Conservation (phyloP, 2,113 vertebrate species). For the Cygnus buccinator region DNA sequence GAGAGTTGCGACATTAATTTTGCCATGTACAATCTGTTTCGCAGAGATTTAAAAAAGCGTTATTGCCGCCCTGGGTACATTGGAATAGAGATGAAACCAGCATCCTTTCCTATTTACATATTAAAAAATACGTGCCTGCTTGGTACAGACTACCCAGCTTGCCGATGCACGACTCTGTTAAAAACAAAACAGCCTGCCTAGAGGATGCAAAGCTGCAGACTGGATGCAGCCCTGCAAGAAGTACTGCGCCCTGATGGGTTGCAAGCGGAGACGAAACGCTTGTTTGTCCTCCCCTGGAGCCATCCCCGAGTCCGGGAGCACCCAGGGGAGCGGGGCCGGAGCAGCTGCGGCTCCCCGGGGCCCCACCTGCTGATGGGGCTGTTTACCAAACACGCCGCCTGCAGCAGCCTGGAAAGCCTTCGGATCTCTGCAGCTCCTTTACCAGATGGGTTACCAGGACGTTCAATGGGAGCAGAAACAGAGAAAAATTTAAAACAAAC, state of each 20-base stretch:
- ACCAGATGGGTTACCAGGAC: not conserved
- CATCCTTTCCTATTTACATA: constrained; percentile 73
- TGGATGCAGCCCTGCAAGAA: constrained; percentile 50
- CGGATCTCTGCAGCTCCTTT: not conserved
- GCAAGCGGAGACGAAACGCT: constrained; percentile 51
- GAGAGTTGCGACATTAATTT: constrained; percentile 77
- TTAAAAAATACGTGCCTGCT: constrained; percentile 69
- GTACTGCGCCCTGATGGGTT: constrained; percentile 60
- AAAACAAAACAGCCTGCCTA: constrained; percentile 49
- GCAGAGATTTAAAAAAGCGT: constrained; percentile 72
- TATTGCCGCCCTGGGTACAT: constrained; percentile 76
- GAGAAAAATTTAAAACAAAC: not conserved
- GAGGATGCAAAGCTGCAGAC: constrained; percentile 22
- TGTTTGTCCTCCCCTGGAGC: constrained; percentile 70
- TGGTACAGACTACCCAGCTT: constrained; percentile 45
- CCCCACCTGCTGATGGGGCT: constrained; percentile 67
- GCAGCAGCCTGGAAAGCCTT: not conserved
- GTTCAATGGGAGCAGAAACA: not conserved
- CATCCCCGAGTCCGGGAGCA: constrained; percentile 47
- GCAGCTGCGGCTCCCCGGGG: constrained; percentile 74
- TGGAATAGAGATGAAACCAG: constrained; percentile 66
- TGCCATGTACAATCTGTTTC: constrained; percentile 79
- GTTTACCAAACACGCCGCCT: constrained; percentile 74
- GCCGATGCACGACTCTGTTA: constrained; percentile 42
- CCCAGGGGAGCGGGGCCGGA: constrained; percentile 67